Base-by-base conservation (phyloP, 2,797 vertebrate genomes). In the Pangasius larnaudii region DNA sequence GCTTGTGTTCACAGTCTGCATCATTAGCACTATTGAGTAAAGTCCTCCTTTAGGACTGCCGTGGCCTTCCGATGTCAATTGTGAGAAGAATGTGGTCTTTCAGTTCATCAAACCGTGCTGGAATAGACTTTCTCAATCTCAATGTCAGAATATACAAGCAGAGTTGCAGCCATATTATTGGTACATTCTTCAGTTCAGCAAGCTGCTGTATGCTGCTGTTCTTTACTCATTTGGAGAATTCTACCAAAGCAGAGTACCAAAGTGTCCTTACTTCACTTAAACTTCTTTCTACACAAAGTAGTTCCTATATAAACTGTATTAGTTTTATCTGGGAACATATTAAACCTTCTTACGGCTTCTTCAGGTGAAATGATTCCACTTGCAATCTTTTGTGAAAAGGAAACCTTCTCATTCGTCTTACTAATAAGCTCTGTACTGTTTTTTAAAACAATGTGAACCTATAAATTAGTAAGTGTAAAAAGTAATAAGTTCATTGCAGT, bases 1-100 rank as follows among this genome's bases (percentile, higher is more conserved):
- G n/a, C 58, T 33, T 24, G 59, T 30, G 36, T 79, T 30, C 18
- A 69, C 18, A 18, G 51, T 51, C 46, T n/a, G 39, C 30, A 46
- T 56, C 72, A 69, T 69, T 85, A 58, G 19, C 27, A 46, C 79
- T 58, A 79, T 22, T 39, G 22, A 63, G 27, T 33, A 85, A 75
- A 85, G n/a, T 39, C 30, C 22, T 46, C 33, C 61, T 49, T 83
- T 30, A 53, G 19, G 46, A 36, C 59, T 49, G 42, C 27, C 2
- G 14, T 82, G 36, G 36, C 7, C 13, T 63, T 82, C 39, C n/a
- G 13, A 30, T 63, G 4, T 65, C 42, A 83, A 9, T 16, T 8
- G 46, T 53, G 24, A 78, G 42, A 61, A 18, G 5, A 82, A 83
- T 51, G 59, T 51, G 61, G 4, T 65, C 18, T 27, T 33, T 84